Evolutionary conservation across 37 sponge, comb jelly and placozoan species (phyloP).

Genomic region (Bolinopsis microptera): DNA sequence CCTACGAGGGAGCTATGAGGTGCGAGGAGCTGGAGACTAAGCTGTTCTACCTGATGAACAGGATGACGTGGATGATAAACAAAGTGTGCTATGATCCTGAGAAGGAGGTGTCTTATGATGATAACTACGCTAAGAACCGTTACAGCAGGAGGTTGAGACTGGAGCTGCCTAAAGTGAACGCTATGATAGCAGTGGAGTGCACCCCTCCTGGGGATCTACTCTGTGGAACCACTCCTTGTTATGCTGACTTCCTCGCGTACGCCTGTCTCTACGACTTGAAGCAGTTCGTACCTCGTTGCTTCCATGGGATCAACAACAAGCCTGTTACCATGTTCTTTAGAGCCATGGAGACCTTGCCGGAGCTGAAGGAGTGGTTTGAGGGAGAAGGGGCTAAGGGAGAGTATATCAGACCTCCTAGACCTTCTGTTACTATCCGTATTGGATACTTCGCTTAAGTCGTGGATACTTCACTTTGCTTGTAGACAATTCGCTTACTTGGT

Average conservation of each 20-base stretch:
- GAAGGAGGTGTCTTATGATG: background rate
- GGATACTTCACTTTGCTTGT: no score
- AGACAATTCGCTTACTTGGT: no score
- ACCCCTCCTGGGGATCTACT: conserved; percentile 4
- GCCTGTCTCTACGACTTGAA: conserved; percentile 18
- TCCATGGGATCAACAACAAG: conserved; percentile 51
- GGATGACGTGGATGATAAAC: conserved; percentile 60
- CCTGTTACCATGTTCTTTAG: conserved; percentile 42
- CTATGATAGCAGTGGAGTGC: conserved; percentile 9
- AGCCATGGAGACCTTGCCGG: background rate
- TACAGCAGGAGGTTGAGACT: conserved; percentile 25
- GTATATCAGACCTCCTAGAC: conserved; percentile 45
- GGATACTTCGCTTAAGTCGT: conserved; percentile 57
- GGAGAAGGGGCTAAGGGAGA: background rate
- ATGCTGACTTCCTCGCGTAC: conserved; percentile 49
- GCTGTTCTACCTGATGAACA: conserved; percentile 12
- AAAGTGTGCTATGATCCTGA: conserved; percentile 48
- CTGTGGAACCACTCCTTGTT: background rate
- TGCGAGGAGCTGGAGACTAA: background rate
- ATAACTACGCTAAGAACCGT: conserved; percentile 30
- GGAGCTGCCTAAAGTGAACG: conserved; percentile 19
- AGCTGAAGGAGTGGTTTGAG: conserved; percentile 50
- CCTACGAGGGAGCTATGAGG: background rate
- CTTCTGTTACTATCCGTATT: conserved; percentile 26
- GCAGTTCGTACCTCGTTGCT: conserved; percentile 16